phyloP scores from a whole-genome alignment of 2,113 vertebrate species.

The Perccottus glenii region DNA sequence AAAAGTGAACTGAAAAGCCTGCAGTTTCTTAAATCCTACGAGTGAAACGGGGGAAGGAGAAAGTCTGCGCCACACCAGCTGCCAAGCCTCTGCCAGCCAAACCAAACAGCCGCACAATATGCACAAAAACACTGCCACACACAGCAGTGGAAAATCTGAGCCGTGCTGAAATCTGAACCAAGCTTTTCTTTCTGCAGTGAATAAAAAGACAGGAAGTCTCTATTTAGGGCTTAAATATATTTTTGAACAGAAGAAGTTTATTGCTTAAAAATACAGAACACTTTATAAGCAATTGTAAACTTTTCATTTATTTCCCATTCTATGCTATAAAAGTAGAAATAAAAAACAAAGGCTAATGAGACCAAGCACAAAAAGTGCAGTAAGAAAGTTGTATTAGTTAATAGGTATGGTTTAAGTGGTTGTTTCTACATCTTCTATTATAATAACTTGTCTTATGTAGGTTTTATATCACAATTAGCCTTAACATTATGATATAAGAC shows the following conservation, averaged over 20 bases:
- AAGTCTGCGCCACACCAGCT: slow-evolving; percentile 44
- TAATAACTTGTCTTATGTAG: no score
- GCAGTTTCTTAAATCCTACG: slow-evolving; percentile 15
- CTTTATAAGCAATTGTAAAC: no score
- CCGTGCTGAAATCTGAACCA: slow-evolving; percentile 51
- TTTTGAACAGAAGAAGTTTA: background rate
- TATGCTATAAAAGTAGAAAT: no score
- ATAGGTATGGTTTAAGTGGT: no score
- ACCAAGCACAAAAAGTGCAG: no score
- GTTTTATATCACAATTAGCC: no score
- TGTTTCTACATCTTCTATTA: no score
- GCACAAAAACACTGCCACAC: slow-evolving; percentile 54
- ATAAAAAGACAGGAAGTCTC: slow-evolving; percentile 27
- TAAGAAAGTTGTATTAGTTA: no score
- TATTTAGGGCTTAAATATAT: slow-evolving; percentile 3
- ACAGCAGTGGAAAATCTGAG: slow-evolving; percentile 66
- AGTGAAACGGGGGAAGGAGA: slow-evolving; percentile 6
- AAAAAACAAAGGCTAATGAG: no score
- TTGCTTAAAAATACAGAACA: background rate
- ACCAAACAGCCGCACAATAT: slow-evolving; percentile 62
- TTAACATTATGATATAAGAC: no score
- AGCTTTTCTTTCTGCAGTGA: slow-evolving; percentile 30
- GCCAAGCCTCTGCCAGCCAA: slow-evolving; percentile 58
- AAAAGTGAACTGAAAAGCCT: background rate
- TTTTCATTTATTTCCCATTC: no score